phyloP scores from a whole-genome alignment of 2,888 invertebrate genomes.

The Tenthredo scrophulariae region DNA sequence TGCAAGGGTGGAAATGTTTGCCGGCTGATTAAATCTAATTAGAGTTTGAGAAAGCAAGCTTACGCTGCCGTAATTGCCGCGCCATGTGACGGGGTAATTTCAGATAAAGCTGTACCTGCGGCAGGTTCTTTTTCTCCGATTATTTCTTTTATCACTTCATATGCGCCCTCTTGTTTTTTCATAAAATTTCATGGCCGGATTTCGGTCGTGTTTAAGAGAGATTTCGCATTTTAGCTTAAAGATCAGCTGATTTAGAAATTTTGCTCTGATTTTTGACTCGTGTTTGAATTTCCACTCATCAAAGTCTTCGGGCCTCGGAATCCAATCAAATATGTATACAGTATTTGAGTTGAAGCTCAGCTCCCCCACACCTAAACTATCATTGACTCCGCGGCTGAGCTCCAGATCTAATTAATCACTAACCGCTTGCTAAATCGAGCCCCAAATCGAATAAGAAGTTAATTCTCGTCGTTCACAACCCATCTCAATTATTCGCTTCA shows the following conservation, averaged over 20 bases:
- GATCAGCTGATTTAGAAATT: not conserved
- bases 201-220: not conserved
- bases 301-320: not conserved
- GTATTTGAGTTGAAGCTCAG: not conserved
- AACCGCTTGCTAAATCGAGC: not conserved
- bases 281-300: not conserved
- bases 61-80: not conserved
- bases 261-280: not conserved
- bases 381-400: not conserved
- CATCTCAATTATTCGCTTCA: not conserved
- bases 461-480: not conserved
- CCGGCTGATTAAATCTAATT: conserved; percentile 44
- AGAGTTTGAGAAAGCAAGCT: not conserved
- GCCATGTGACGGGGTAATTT: conserved; percentile 12
- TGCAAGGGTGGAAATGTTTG: conserved; percentile 16
- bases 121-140: not conserved
- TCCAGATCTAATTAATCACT: not conserved
- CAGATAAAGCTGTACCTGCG: not conserved
- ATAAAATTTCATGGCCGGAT: not conserved
- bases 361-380: not conserved
- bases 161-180: not conserved
- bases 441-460: not conserved
- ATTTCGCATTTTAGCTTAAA: not conserved
- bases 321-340: not conserved
- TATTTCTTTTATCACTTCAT: not conserved